A percentile compares a stretch with the other conserved stretches of the same genome.
phyloP scores from a whole-genome alignment of 1,140 invertebrate genomes.

The Drosophila kohkoa region DNA sequence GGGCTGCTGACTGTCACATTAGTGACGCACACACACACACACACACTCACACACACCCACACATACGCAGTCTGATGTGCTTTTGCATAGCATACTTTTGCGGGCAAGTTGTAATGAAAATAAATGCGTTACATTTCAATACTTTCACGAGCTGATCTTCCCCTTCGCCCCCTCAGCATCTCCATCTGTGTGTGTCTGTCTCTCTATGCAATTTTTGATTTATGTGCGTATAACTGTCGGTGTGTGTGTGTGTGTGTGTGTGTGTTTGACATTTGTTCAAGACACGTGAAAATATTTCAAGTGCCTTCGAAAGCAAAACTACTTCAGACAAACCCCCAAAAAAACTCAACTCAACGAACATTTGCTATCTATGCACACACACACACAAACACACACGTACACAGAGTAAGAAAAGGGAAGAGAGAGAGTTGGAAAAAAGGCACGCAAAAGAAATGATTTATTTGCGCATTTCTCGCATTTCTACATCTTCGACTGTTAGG shows the following conservation, averaged over 20 bases:
- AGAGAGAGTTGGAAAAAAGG: slow-evolving; percentile 46
- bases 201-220: slow-evolving; percentile 69
- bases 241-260: slow-evolving; percentile 27
- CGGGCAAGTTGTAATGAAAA: slow-evolving; percentile 74
- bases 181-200: slow-evolving; percentile 2
- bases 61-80: slow-evolving; percentile 17
- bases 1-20: slow-evolving; percentile 62
- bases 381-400: slow-evolving; percentile 7
- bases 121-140: slow-evolving; percentile 84
- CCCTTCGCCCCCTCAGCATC: neutral
- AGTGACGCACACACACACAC: slow-evolving; percentile 49
- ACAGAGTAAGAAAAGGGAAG: neutral
- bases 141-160: slow-evolving; percentile 54
- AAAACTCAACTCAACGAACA: neutral
- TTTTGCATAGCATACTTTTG: slow-evolving; percentile 77
- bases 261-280: slow-evolving; percentile 74
- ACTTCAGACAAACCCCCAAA: slow-evolving; percentile 58
- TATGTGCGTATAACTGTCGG: slow-evolving; percentile 51
- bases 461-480: slow-evolving; percentile 76
- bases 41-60: slow-evolving; percentile 7
- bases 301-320: slow-evolving; percentile 59
- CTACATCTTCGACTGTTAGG: slow-evolving; percentile 66
- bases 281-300: slow-evolving; percentile 81
- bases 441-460: slow-evolving; percentile 79
- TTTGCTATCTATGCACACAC: slow-evolving; percentile 43